Conservation (phyloP, 2,888 invertebrate genomes). For the Andricus quercusramuli region DNA sequence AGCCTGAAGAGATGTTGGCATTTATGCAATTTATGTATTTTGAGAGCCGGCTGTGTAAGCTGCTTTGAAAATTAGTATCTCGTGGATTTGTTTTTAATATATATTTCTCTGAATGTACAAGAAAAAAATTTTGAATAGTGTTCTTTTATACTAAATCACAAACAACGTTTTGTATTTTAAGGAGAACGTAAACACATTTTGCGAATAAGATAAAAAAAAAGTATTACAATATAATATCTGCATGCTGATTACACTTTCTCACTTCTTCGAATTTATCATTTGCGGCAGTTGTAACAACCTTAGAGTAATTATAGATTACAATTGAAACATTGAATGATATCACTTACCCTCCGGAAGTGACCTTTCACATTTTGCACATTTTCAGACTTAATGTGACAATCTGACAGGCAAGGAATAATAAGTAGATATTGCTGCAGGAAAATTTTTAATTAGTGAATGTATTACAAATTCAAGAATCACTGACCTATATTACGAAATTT, state of each 20-base stretch:
- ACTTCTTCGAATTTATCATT: conserved; percentile 23
- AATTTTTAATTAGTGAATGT: neutral
- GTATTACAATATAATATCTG: neutral
- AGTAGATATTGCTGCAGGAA: neutral
- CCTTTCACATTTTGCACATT: neutral
- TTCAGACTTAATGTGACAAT: conserved; percentile 4
- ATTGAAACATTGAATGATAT: conserved; percentile 7
- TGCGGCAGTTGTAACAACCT: neutral
- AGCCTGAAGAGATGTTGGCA: neutral
- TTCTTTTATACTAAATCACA: too few species aligned
- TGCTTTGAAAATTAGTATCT: neutral
- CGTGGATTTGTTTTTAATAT: too few species aligned
- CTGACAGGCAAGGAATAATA: neutral
- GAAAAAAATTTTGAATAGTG: too few species aligned
- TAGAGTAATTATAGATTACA: conserved; percentile 7
- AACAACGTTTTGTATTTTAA: neutral
- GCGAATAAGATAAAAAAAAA: conserved; percentile 1
- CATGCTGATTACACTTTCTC: neutral
- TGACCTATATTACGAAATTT: too few species aligned
- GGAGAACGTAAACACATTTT: conserved; percentile 15
- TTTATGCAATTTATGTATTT: conserved; percentile 4
- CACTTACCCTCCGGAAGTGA: neutral
- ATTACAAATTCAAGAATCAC: too few species aligned
- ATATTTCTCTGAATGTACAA: too few species aligned
- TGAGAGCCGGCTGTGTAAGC: neutral